These are phyloP conservation scores for Euthynnus affinis DNA, from an alignment of 2,797 vertebrate species.

Conservation along the genomic window DNA sequence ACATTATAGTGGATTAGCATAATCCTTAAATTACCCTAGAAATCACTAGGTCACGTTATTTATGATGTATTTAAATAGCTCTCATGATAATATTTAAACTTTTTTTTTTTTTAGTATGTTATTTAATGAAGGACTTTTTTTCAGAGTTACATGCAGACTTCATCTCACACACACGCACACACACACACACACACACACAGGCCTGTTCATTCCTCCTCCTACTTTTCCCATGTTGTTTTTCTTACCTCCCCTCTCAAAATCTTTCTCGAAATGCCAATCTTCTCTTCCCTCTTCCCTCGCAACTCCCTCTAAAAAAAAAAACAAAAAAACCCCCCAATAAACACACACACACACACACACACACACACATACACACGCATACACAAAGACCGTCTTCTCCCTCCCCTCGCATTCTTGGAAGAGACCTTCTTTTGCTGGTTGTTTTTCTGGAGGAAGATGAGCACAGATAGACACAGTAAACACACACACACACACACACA, in stretches of 20 bases:
- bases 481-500: constrained; percentile 30
- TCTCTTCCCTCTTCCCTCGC: constrained; percentile 9
- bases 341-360: constrained; percentile 22
- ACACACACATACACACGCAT: constrained; percentile 3
- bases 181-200: constrained; percentile 11
- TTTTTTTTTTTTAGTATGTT: too few relatives aligned
- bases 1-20: not conserved
- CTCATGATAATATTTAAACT: too few relatives aligned
- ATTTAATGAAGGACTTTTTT: too few relatives aligned
- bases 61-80: not conserved
- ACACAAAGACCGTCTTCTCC: constrained; percentile 14
- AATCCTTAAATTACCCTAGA: too few relatives aligned
- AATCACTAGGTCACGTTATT: not conserved
- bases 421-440: constrained; percentile 37
- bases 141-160: not conserved
- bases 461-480: constrained; percentile 28
- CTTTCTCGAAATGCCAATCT: constrained; percentile 28
- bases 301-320: constrained; percentile 36
- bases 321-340: constrained; percentile 10
- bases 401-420: constrained; percentile 55
- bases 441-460: constrained; percentile 46
- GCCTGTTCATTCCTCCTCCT: constrained; percentile 25
- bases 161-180: constrained; percentile 6
- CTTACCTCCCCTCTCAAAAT: constrained; percentile 42
- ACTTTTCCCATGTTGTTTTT: constrained; percentile 48